Evolutionary conservation across 2,113 vertebrate genomes (phyloP).

Genomic region (Crocuta crocuta): DNA sequence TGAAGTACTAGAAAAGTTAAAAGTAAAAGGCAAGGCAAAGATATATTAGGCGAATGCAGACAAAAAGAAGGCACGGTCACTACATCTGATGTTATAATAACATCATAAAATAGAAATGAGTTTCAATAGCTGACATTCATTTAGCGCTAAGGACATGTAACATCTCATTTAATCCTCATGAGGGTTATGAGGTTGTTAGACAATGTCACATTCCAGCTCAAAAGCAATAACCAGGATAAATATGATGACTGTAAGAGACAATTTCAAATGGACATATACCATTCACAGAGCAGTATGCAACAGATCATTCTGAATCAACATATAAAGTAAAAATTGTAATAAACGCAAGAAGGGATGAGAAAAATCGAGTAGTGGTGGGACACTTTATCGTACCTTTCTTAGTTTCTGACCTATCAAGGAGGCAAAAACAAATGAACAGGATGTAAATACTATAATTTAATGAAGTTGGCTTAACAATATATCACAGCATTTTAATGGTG

Average conservation of each 20-base stretch:
- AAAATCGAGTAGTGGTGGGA: neutral
- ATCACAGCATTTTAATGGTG: conserved; percentile 4
- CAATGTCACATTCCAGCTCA: neutral
- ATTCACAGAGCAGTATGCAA: neutral
- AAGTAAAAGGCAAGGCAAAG: neutral
- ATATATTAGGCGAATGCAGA: neutral
- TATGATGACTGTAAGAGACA: neutral
- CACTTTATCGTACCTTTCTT: neutral
- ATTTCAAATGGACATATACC: conserved; percentile 23
- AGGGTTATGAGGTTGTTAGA: neutral
- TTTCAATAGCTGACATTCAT: neutral
- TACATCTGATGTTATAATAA: neutral
- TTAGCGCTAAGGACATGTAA: neutral
- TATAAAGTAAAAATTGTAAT: conserved; percentile 41
- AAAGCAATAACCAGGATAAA: conserved; percentile 23
- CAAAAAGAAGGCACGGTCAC: neutral
- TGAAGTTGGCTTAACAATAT: neutral
- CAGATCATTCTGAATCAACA: conserved; percentile 16
- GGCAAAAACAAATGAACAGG: conserved; percentile 4
- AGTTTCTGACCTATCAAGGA: conserved; percentile 17
- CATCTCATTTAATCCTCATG: neutral
- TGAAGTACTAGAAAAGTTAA: neutral
- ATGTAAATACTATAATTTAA: conserved; percentile 14
- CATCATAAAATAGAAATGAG: conserved; percentile 31
- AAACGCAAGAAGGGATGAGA: conserved; percentile 20